Base-by-base conservation (phyloP, 2,113 vertebrate species). In the Eubucco bourcierii region DNA sequence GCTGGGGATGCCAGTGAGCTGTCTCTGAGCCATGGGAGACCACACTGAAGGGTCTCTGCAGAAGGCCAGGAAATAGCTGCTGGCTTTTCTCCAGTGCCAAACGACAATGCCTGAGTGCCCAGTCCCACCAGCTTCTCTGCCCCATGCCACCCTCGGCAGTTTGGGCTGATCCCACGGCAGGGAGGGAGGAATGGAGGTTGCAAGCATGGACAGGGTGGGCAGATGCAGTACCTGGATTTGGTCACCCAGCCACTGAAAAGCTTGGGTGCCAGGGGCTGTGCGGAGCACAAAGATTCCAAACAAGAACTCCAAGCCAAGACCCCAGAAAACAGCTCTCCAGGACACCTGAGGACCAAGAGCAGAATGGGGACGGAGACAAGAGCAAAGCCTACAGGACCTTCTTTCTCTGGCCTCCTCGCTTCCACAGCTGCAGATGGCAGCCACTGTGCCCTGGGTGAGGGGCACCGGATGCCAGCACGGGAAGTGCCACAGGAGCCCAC, bases 241-340 rank as follows among this genome's bases (percentile, higher is more conserved):
- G 24, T 95, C 28, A 93, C 99, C 99, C 80, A 99, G 98, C 99
- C 99, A 99, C 5, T 97, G 53, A 74, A 99, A 99, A 37, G 98
- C 98, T 56, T 95, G 64, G 61, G 97, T 92, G 53, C 99, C 99
- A 8, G 98, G 98, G 10, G 98, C 66, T 4, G 98, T 99, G 95
- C 99, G 98, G 90, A 99, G 98, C 52, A 99, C 96, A 37, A 99
- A 98, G 79, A 99, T 88, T 29, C 99, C 99, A 5, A 99, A 95
- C 39, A 98, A 94, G 96, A 99, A 99, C 87, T 99, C 97, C 88
- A 99, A 73, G 34, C 98, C 98, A 23, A 99, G 97, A 17, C 99
- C 99, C 99, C 98, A 99, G 92, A 99, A 96, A 61, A 99, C 98
- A 0, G 98, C 93, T 87, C 98, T 98, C 99, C 98, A 99, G 88